Conservation (phyloP, 2,797 vertebrate species). For the Agapornis canus region DNA sequence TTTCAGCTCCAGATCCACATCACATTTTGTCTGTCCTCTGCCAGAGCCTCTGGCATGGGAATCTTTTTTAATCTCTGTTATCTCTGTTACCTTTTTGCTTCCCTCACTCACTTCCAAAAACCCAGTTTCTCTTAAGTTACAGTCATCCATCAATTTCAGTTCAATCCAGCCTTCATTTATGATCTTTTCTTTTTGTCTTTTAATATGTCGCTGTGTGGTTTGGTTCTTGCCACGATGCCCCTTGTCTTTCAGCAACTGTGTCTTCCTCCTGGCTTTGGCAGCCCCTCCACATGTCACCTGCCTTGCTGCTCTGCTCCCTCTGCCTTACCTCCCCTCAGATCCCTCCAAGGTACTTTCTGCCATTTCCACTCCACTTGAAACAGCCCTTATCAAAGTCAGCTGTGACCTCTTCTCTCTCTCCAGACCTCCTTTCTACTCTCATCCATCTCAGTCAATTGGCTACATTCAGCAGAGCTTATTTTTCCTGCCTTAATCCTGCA, state of each 20-base stretch:
- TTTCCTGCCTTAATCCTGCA: not conserved
- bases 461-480: constrained; percentile 2
- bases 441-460: not conserved
- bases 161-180: not conserved
- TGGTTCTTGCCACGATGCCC: rapidly evolving
- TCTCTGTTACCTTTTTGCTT: not conserved
- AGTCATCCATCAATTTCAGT: not conserved
- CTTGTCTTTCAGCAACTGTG: rapidly evolving
- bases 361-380: not conserved
- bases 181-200: not conserved
- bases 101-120: not conserved
- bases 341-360: not conserved
- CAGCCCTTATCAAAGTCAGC: not conserved
- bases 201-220: not conserved
- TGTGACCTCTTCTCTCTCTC: not conserved
- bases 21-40: not conserved
- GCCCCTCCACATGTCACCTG: rapidly evolving
- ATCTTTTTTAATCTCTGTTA: not conserved
- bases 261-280: not conserved
- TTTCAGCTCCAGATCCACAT: not conserved
- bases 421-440: not conserved
- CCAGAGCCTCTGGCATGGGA: not conserved
- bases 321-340: not conserved
- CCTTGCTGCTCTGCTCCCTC: rapidly evolving
- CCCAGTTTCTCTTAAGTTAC: not conserved